Percentiles rank a stretch among this genome's conserved stretches.
phyloP scores from a whole-genome alignment of 2,797 vertebrate species.

The Caiman crocodilus region DNA sequence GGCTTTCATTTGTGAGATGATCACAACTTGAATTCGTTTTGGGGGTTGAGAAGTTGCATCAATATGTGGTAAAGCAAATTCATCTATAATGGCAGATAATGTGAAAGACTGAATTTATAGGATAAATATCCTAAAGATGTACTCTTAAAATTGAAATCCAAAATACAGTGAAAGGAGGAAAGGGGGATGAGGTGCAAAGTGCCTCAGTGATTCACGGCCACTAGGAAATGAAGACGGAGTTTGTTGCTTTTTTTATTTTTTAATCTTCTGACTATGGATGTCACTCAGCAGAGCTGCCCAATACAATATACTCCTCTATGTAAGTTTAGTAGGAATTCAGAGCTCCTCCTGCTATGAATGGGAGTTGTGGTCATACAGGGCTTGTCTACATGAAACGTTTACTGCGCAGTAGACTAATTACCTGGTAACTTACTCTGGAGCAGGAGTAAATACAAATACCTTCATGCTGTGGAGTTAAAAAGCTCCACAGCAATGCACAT shows the following conservation, averaged over 20 bases:
- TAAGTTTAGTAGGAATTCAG: conserved; percentile 67
- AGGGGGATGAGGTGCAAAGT: conserved; percentile 12
- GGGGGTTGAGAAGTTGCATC: conserved; percentile 59
- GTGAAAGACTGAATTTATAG: conserved; percentile 46
- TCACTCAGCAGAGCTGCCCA: neutral
- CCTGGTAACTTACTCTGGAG: too few species aligned
- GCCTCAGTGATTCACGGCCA: conserved; percentile 18
- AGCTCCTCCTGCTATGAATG: conserved; percentile 7
- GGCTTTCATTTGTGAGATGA: conserved; percentile 45
- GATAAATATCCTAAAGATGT: conserved; percentile 36
- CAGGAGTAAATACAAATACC: too few species aligned
- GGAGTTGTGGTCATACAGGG: neutral
- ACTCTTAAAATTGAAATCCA: conserved; percentile 26
- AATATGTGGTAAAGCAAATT: conserved; percentile 42
- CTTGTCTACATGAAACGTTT: too few species aligned
- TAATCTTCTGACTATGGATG: conserved; percentile 40
- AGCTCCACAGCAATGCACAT: too few species aligned
- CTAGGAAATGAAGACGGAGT: conserved; percentile 1
- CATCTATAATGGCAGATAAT: conserved; percentile 54
- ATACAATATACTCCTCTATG: conserved; percentile 11
- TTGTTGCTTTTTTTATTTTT: neutral
- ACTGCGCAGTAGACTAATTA: too few species aligned
- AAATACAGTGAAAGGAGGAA: conserved; percentile 51
- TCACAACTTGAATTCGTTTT: conserved; percentile 66
- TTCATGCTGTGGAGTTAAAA: too few species aligned